Conservation (phyloP, 2,888 invertebrate genomes). For the Drosophila barbarae region DNA sequence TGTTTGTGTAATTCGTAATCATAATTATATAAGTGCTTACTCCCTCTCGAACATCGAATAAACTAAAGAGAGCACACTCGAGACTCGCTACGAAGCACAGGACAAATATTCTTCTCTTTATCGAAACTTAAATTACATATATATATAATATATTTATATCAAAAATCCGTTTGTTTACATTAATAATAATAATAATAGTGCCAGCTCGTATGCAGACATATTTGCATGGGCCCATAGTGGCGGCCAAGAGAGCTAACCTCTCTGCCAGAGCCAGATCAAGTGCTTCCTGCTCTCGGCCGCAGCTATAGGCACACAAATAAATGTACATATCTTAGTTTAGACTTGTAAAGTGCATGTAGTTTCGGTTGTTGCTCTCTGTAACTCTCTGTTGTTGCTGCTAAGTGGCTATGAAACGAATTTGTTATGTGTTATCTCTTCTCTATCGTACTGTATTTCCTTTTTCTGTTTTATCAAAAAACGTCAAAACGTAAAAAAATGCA, state of each 20-base stretch:
- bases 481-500: conserved; percentile 62
- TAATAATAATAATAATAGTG: conserved; percentile 45
- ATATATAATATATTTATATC: conserved; percentile 58
- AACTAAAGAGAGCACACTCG: conserved; percentile 51
- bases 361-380: conserved; percentile 33
- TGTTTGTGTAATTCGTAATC: conserved; percentile 50
- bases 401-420: conserved; percentile 23
- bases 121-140: conserved; percentile 59
- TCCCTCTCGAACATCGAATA: conserved; percentile 30
- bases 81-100: conserved; percentile 51
- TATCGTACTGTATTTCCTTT: conserved; percentile 19
- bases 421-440: conserved; percentile 11
- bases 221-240: conserved; percentile 20
- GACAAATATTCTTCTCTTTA: conserved; percentile 48
- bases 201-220: conserved; percentile 23
- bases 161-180: conserved; percentile 55
- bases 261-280: background rate
- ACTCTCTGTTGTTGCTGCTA: conserved; percentile 17
- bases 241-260: background rate
- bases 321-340: conserved; percentile 37
- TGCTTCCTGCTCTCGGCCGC: conserved; percentile 5
- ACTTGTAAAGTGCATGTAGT: conserved; percentile 40
- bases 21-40: conserved; percentile 50
- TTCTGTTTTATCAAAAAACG: conserved; percentile 46
- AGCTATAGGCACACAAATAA: conserved; percentile 23